Conservation (phyloP, 2,113 vertebrate species). For the Myxocyprinus asiaticus region DNA sequence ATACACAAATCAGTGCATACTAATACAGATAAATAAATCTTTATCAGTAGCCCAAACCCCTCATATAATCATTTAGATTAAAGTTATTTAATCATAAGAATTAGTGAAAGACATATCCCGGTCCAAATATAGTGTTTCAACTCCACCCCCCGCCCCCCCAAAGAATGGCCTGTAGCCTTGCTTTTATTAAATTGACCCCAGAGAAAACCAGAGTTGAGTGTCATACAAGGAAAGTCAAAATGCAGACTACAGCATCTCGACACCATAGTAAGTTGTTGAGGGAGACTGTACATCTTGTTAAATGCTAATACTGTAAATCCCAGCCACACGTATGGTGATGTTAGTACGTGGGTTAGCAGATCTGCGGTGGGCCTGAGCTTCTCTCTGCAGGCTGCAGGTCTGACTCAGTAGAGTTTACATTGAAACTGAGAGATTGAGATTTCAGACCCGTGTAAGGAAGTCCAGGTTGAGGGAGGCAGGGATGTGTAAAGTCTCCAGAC, state of each 20-base stretch:
- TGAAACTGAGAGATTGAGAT: slow-evolving; percentile 16
- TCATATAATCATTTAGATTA: background rate
- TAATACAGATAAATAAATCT: slow-evolving; percentile 8
- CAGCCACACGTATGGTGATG: background rate
- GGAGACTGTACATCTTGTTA: slow-evolving; percentile 1
- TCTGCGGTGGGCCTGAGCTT: background rate
- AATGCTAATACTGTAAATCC: too few relatives aligned
- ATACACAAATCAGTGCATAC: slow-evolving; percentile 25
- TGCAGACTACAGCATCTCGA: background rate
- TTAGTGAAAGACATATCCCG: background rate
- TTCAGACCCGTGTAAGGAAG: slow-evolving; percentile 86
- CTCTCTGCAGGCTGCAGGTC: background rate
- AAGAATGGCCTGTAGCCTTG: background rate
- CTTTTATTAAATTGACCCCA: background rate
- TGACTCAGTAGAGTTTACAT: background rate
- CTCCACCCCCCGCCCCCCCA: too few relatives aligned
- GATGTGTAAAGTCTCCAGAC: slow-evolving; percentile 88
- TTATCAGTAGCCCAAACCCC: slow-evolving; percentile 12
- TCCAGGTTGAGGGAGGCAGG: slow-evolving; percentile 85
- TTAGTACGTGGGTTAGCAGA: slow-evolving; percentile 22
- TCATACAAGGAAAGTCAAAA: background rate
- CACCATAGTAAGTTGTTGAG: slow-evolving; percentile 31
- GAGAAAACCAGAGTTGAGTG: background rate
- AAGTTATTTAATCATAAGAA: background rate
- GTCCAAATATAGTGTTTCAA: slow-evolving; percentile 20